phyloP scores from a whole-genome alignment of 2,113 vertebrate genomes.

The Hyla sarda region DNA sequence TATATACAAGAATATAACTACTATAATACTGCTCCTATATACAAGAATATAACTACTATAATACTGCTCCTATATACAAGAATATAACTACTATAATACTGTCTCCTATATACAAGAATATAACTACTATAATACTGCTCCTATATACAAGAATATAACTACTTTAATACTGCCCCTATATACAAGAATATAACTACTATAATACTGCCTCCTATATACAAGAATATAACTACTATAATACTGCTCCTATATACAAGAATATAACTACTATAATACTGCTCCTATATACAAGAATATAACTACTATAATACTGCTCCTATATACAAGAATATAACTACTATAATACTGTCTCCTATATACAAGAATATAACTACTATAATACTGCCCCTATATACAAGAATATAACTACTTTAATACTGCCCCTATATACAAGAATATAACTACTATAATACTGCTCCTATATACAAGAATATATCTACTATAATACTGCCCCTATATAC shows the following conservation, averaged over 20 bases:
- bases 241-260: too few relatives aligned
- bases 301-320: too few relatives aligned
- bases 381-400: slow-evolving; percentile 3
- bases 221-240: too few relatives aligned
- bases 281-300: too few relatives aligned
- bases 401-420: slow-evolving; percentile 17
- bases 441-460: slow-evolving; percentile 10
- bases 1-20: neutral
- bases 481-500: too few relatives aligned
- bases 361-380: slow-evolving; percentile 18
- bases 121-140: slow-evolving; percentile 1
- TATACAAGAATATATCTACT: slow-evolving; percentile 9
- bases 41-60: neutral
- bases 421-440: slow-evolving; percentile 1
- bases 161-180: neutral
- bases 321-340: too few relatives aligned
- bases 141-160: slow-evolving; percentile 13
- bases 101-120: neutral
- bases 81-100: slow-evolving; percentile 12
- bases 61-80: slow-evolving; percentile 4
- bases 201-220: too few relatives aligned
- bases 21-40: slow-evolving; percentile 6
- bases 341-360: neutral
- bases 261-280: too few relatives aligned
- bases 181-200: too few relatives aligned